Evolutionary conservation across 2,888 invertebrate species (phyloP), one percentile per base, ranked within the genome.

Genomic region (Hemaris fuciformis): DNA sequence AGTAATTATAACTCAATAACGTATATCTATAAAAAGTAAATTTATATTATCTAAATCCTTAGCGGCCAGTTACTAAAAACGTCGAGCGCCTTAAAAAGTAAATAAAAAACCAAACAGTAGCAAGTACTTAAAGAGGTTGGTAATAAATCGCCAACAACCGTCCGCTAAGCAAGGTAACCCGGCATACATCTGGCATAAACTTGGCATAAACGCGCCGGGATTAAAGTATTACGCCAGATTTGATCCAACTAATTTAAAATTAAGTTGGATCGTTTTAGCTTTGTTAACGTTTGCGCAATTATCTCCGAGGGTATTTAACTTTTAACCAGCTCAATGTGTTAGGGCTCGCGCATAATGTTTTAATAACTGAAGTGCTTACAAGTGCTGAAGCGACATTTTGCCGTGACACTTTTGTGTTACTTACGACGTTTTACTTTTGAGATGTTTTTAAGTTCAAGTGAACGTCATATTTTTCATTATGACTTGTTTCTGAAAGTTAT

Each of bases 231-330:
- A 59, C 57, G 41, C 10, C 43, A 42, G 58, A 27, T 42, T 27
- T 59, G 41, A 57, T 57, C 57, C 57, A 22, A 27, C 53, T 53
- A 53, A 53, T 53, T 53, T 53, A 31, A 53, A 53, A 53, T 53
- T 53, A 53, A 53, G 27, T 53, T 53, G 53, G 53, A 53, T 42
- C 38, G 57, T 41, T 25, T 57, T 27, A 59, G 43, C 58, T 42
- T 59, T 59, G 58, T 59, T 59, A 43, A 42, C 53, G 43, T 43
- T 59, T 59, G 43, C 25, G 42, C 41, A 42, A 59, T 59, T 59
- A 42, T 59, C 58, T 59, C 10, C 43, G 27, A 59, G 31, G 53
- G 53, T 53, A 53, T 53, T 53, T 53, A 53, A 53, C 53, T 53
- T 53, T 53, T 53, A 53, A 53, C 53, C 53, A 53, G 53, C 31